A percentile compares a stretch with the other conserved stretches of the same genome.
These are phyloP conservation scores for Philaethria dido DNA, from an alignment of 2,888 invertebrate species.

Conservation along the genomic window DNA sequence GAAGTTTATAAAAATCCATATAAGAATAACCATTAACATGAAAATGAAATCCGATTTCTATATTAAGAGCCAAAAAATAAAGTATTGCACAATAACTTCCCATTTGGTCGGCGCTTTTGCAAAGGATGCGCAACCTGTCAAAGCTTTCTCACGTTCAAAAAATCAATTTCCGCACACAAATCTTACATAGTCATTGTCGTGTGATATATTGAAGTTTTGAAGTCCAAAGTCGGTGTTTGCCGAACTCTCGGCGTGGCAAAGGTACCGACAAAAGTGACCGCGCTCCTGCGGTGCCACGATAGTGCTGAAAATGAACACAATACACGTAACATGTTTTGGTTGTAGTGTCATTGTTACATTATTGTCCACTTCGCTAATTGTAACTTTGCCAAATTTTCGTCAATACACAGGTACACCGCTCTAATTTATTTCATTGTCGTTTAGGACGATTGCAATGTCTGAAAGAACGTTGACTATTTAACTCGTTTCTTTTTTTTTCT, in stretches of 20 bases:
- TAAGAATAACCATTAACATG: neutral
- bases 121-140: slow-evolving; percentile 72
- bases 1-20: neutral
- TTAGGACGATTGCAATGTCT: neutral
- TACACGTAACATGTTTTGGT: slow-evolving; percentile 74
- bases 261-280: slow-evolving; percentile 66
- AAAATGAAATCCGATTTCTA: slow-evolving; percentile 12
- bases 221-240: slow-evolving; percentile 63
- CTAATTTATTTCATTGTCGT: slow-evolving; percentile 17
- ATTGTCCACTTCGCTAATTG: slow-evolving; percentile 45
- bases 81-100: slow-evolving; percentile 40
- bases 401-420: slow-evolving; percentile 19
- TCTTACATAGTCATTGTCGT: slow-evolving; percentile 78
- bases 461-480: neutral
- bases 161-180: slow-evolving; percentile 84
- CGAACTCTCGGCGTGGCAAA: slow-evolving; percentile 44
- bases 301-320: slow-evolving; percentile 79
- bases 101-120: slow-evolving; percentile 55
- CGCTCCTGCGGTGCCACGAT: slow-evolving; percentile 68
- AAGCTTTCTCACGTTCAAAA: slow-evolving; percentile 80
- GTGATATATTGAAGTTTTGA: slow-evolving; percentile 71
- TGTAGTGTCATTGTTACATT: slow-evolving; percentile 66
- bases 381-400: slow-evolving; percentile 46
- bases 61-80: slow-evolving; percentile 15
- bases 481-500: slow-evolving; percentile 13